phyloP scores from a whole-genome alignment of 2,888 invertebrate genomes.

The Tenthredo mesomela region DNA sequence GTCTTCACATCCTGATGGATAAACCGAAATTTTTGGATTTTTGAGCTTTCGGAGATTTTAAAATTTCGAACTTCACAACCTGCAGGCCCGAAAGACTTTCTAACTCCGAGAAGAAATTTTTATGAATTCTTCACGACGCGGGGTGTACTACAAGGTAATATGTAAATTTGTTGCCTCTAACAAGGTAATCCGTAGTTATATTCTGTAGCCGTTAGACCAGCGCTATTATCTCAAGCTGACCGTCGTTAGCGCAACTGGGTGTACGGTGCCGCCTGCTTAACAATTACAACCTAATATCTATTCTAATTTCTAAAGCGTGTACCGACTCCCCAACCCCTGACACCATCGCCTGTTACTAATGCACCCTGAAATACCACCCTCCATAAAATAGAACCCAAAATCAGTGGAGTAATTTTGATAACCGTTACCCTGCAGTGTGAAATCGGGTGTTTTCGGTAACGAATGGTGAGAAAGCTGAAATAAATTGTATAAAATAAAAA shows the following conservation, averaged over 20 bases:
- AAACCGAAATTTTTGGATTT: no score
- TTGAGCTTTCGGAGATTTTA: no score
- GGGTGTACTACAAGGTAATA: neutral
- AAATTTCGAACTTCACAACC: neutral
- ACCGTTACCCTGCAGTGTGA: neutral
- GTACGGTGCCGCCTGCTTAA: constrained; percentile 56
- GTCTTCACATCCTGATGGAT: no score
- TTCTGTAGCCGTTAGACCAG: constrained; percentile 41
- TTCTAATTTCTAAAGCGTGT: constrained; percentile 41
- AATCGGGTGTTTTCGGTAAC: neutral
- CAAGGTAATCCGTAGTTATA: constrained; percentile 40
- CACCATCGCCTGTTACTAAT: neutral
- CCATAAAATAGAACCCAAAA: neutral
- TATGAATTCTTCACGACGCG: neutral
- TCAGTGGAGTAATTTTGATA: constrained; percentile 11
- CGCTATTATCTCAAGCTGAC: constrained; percentile 60
- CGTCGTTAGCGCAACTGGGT: constrained; percentile 55
- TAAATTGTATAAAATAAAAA: neutral
- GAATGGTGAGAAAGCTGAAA: neutral
- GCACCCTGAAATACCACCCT: neutral
- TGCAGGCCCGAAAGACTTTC: no score
- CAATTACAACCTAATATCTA: constrained; percentile 57
- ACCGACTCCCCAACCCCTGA: neutral
- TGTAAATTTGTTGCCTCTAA: constrained; percentile 38
- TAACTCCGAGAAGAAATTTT: neutral